Percentiles rank a stretch among this genome's conserved stretches.
Evolutionary conservation across 2,797 vertebrate species (phyloP).

Genomic region (Anolis apletophallus): DNA sequence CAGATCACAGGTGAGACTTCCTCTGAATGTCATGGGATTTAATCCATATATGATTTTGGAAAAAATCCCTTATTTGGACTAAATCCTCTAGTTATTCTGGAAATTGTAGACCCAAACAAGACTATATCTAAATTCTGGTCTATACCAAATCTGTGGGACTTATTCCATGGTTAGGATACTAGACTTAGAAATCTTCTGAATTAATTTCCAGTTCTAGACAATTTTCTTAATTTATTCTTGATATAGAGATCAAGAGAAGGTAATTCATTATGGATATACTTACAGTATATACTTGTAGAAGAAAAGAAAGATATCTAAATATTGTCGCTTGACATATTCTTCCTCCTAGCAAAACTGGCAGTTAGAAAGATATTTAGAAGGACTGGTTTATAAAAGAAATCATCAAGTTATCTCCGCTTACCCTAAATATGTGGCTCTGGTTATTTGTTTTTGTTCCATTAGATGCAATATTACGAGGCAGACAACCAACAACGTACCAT

Average conservation of each 20-base stretch:
- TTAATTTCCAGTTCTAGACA: accelerated
- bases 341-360: not conserved
- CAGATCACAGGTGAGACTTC: not conserved
- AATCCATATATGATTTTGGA: not conserved
- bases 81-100: too few species aligned
- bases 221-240: not conserved
- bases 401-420: not conserved
- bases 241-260: not conserved
- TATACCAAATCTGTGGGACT: too few species aligned
- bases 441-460: not conserved
- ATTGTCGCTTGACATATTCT: not conserved
- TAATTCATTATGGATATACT: conserved; percentile 1
- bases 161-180: not conserved
- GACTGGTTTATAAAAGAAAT: not conserved
- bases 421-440: not conserved
- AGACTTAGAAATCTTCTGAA: not conserved
- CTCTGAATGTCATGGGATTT: not conserved
- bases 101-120: too few species aligned
- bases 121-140: too few species aligned
- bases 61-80: too few species aligned
- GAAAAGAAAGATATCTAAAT: not conserved
- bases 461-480: not conserved
- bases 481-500: not conserved
- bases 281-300: not conserved
- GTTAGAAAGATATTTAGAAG: not conserved